These are phyloP conservation scores for Corapipo altera DNA, from an alignment of 2,113 vertebrate species.

Conservation along the genomic window DNA sequence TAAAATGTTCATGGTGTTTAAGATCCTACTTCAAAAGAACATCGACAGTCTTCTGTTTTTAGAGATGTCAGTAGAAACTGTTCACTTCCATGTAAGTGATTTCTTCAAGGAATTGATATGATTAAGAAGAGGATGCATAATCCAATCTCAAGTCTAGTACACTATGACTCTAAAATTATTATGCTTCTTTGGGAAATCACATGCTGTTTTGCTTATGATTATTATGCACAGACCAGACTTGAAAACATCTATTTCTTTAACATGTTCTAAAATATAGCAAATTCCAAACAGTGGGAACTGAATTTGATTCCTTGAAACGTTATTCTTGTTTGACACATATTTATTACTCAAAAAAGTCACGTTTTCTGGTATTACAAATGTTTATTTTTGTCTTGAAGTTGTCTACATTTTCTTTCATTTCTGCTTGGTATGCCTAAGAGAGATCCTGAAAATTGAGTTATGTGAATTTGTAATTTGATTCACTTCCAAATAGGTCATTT, in stretches of 20 bases:
- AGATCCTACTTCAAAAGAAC: neutral
- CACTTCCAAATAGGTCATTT: constrained; percentile 42
- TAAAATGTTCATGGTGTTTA: neutral
- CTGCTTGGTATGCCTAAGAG: constrained; percentile 22
- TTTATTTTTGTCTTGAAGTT: neutral
- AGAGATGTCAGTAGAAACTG: neutral
- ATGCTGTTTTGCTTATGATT: constrained; percentile 13
- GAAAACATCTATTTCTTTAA: neutral
- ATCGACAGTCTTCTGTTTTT: neutral
- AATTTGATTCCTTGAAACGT: constrained; percentile 16
- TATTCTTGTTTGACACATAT: neutral
- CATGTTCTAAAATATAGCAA: neutral
- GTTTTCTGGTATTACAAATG: constrained; percentile 13
- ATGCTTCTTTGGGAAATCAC: constrained; percentile 14
- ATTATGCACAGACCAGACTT: neutral
- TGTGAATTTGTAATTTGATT: constrained; percentile 40
- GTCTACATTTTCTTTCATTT: constrained; percentile 1
- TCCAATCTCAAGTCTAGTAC: constrained; percentile 2
- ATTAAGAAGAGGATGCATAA: constrained; percentile 30
- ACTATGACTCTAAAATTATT: neutral
- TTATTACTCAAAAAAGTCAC: neutral
- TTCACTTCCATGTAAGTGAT: neutral
- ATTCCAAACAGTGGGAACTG: neutral
- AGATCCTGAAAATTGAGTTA: constrained; percentile 36
- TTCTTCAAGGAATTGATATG: constrained; percentile 30